Conservation (phyloP, 2,888 invertebrate species). For the Scelioninae gen. 1 region DNA sequence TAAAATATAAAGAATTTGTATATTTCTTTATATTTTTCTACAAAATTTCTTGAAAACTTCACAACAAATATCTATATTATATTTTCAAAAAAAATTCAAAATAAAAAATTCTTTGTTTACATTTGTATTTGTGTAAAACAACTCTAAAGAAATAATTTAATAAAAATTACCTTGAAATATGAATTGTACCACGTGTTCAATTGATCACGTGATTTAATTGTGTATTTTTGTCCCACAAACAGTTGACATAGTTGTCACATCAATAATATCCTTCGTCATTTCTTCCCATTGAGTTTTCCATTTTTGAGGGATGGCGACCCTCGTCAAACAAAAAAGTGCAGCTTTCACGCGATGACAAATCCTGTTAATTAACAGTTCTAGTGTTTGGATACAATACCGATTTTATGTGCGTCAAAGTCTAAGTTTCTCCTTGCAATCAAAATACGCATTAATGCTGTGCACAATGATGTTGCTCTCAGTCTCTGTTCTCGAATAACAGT, state of each 20-base stretch:
- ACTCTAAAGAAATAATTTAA: no score
- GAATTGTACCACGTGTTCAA: no score
- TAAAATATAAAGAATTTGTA: no score
- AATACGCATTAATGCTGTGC: constrained; percentile 50
- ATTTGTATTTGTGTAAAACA: no score
- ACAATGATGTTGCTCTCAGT: constrained; percentile 64
- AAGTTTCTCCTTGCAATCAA: constrained; percentile 52
- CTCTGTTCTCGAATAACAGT: constrained; percentile 79
- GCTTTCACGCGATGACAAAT: constrained; percentile 79
- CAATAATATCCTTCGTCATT: constrained; percentile 48
- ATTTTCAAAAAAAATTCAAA: neutral
- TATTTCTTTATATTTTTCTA: no score
- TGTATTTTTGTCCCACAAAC: constrained; percentile 27
- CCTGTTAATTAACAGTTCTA: constrained; percentile 77
- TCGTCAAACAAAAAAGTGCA: constrained; percentile 56
- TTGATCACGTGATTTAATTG: no score
- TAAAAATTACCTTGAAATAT: no score
- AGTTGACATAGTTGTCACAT: constrained; percentile 31
- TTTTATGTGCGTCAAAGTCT: constrained; percentile 65
- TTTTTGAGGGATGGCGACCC: constrained; percentile 35
- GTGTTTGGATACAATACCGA: constrained; percentile 71
- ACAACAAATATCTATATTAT: neutral
- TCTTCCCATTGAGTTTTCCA: constrained; percentile 36
- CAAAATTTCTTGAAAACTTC: no score
- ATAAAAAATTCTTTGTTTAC: no score